Evolutionary conservation across 2,888 invertebrate species (phyloP), one percentile per base, ranked within the genome.

Genomic region (Ophioninae sp.): DNA sequence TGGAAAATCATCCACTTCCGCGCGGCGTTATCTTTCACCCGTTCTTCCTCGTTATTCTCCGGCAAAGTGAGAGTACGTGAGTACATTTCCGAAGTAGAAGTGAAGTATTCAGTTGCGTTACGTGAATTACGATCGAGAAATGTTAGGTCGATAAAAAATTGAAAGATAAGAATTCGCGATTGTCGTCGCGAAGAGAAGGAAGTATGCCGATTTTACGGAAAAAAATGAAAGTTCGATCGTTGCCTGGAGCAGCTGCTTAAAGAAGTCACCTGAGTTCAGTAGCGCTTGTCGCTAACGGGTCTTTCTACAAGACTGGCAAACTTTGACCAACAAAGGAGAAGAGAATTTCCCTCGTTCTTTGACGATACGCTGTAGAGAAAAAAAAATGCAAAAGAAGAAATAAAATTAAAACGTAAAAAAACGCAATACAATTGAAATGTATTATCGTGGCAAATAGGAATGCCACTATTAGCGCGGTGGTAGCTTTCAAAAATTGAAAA

Each of bases 1-100:
- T 51, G 68, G 68, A 69, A 23, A 59, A 69, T 68, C 80, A 44
- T 68, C 41, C 30, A 39, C 71, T 59, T 41, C 7, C 23, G 67
- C 44, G 44, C 44, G 13, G 44, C 10, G 23, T 64, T 65, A 75
- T 75, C 65, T 75, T 44, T 56, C 30, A 20, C n/a, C 41, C 1
- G 17, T 58, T 63, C 13, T 8, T 56, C 51, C 41, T 58, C 23
- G 10, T 39, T 20, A 9, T 64, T 58, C 2, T 65, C 58, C 39
- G 22, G 20, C 37, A 6, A 6, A 65, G 44, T 23, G 44, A 13
- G 0, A 3, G 13, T 44, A 13, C 13, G 5, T 44, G 13, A 9
- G 44, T 44, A 44, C 10, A n/a, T 64, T 17, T 37, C 10, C 51
- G 30, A 56, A 30, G 30, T 30, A 39, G 10, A 75, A 64, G 20